Evolutionary conservation across 2,797 vertebrate species (phyloP).

Genomic region (Micromesistius poutassou): DNA sequence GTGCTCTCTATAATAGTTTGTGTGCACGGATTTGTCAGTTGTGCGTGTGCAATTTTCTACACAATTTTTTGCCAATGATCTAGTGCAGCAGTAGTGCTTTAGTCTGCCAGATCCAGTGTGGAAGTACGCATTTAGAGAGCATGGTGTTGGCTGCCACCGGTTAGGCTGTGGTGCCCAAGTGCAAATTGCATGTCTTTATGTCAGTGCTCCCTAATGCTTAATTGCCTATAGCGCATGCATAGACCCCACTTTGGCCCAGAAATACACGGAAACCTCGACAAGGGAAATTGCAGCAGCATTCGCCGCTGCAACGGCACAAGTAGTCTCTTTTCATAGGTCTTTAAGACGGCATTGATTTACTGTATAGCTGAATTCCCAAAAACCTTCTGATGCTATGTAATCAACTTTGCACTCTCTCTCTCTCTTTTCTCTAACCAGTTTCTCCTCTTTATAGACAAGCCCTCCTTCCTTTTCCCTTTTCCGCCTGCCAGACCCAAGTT

Average conservation of each 20-base stretch:
- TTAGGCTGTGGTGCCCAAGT: constrained; percentile 28
- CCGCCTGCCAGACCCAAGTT: constrained; percentile 40
- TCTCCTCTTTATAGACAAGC: constrained; percentile 38
- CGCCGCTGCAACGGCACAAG: constrained; percentile 2
- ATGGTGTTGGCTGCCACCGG: constrained; percentile 62
- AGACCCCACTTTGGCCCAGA: constrained; percentile 45
- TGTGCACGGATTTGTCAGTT: too few species aligned
- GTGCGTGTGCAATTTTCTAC: too few species aligned
- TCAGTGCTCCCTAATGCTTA: constrained; percentile 42
- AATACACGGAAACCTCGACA: constrained; percentile 30
- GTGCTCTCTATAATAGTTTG: too few species aligned
- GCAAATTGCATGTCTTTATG: constrained; percentile 55
- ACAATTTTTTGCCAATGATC: too few species aligned
- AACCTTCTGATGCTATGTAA: constrained; percentile 26
- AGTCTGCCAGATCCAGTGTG: background rate
- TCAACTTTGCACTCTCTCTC: constrained; percentile 42
- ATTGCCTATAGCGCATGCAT: constrained; percentile 50
- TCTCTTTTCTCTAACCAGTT: constrained; percentile 52
- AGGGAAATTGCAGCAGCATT: constrained; percentile 36
- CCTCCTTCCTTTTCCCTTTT: constrained; percentile 49
- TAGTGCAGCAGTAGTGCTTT: too few species aligned
- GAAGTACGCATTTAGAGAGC: constrained; percentile 43
- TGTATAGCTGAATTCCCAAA: constrained; percentile 30
- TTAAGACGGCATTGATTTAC: constrained; percentile 36
- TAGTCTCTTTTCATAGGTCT: constrained; percentile 36